phyloP scores from a whole-genome alignment of 2,113 vertebrate genomes.

The Esox niger region DNA sequence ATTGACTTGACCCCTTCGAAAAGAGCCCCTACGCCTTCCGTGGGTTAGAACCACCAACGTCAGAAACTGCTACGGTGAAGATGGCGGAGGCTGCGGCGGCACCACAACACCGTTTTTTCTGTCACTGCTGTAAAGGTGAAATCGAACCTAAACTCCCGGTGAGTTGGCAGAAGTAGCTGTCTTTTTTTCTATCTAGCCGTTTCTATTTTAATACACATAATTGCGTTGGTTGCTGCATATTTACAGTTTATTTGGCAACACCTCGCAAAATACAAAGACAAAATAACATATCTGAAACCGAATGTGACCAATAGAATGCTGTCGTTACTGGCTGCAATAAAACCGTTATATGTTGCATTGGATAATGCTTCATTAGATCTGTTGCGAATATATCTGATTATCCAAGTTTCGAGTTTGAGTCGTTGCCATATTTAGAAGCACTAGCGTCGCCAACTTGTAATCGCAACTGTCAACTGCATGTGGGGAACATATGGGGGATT shows the following conservation, averaged over 20 bases:
- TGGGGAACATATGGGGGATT: no score
- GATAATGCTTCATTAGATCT: conserved; percentile 3
- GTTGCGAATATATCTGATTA: conserved; percentile 40
- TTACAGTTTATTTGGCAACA: neutral
- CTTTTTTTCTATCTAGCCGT: neutral
- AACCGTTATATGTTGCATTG: neutral
- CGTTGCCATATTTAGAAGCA: conserved; percentile 63
- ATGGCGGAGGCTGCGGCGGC: conserved; percentile 88
- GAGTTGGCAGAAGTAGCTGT: conserved; percentile 56
- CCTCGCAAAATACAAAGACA: neutral
- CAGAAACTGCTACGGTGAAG: conserved; percentile 61
- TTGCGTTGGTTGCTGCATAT: no score
- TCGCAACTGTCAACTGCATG: conserved; percentile 47
- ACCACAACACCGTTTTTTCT: conserved; percentile 85
- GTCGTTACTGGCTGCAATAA: neutral
- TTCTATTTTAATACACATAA: no score
- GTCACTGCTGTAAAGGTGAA: conserved; percentile 89
- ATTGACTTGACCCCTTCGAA: conserved; percentile 17
- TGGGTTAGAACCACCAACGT: conserved; percentile 51
- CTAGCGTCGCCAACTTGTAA: conserved; percentile 44
- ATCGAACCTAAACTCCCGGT: conserved; percentile 88
- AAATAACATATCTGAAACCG: neutral
- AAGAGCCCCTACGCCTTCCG: conserved; percentile 2
- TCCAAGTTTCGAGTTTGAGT: conserved; percentile 35
- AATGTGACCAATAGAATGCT: neutral